Conservation (phyloP, 1,140 invertebrate species). For the Acromyrmex charruanus region DNA sequence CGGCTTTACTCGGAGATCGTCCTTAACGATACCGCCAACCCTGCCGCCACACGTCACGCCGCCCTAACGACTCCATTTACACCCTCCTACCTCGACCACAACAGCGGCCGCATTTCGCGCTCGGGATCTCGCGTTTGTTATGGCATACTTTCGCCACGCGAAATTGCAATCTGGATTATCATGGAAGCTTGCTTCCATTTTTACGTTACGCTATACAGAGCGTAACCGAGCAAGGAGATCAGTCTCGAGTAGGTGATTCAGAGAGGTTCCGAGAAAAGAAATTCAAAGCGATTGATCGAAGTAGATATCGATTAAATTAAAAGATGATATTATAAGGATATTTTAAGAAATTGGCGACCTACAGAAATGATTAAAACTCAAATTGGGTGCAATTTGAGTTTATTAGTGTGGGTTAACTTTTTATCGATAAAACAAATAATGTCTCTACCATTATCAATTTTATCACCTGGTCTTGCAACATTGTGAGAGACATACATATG, state of each 20-base stretch:
- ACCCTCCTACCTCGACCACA: constrained; percentile 38
- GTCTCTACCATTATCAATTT: no score
- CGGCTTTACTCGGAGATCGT: constrained; percentile 36
- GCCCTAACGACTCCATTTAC: constrained; percentile 69
- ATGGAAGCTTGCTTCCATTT: constrained; percentile 5
- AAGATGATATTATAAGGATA: not conserved
- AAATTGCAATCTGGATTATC: constrained; percentile 42
- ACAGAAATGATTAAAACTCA: no score
- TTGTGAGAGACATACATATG: no score
- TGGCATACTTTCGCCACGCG: constrained; percentile 41
- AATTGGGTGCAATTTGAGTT: no score
- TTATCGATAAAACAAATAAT: no score
- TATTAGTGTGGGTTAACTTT: no score
- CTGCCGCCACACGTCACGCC: constrained; percentile 21
- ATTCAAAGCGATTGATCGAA: not conserved
- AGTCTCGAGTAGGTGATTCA: not conserved
- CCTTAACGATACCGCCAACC: constrained; percentile 40
- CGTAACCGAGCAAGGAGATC: constrained; percentile 4
- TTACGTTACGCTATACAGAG: constrained; percentile 36
- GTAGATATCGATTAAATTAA: not conserved
- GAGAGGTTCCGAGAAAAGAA: not conserved
- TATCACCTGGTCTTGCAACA: no score
- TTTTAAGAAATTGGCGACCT: no score
- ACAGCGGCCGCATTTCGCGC: constrained; percentile 18
- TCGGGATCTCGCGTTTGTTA: constrained; percentile 19